phyloP scores from a whole-genome alignment of 2,797 vertebrate genomes.

The Nannoperca australis region DNA sequence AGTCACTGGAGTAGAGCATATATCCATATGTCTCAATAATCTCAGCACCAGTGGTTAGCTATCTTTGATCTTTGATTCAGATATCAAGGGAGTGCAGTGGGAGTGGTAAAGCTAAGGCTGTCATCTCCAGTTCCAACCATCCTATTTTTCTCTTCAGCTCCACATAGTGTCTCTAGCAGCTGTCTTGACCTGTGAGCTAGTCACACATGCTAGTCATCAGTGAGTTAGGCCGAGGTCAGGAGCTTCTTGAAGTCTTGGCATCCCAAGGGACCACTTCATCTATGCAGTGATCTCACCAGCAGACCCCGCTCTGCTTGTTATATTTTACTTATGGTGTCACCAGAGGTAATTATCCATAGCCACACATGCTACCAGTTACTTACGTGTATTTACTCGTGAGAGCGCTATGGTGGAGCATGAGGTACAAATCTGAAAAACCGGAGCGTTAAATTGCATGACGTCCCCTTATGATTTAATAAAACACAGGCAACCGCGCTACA shows the following conservation, averaged over 20 bases:
- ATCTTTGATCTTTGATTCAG: slow-evolving; percentile 63
- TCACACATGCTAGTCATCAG: slow-evolving; percentile 89
- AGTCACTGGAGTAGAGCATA: slow-evolving; percentile 36
- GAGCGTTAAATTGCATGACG: slow-evolving; percentile 74
- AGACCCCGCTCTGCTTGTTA: slow-evolving; percentile 83
- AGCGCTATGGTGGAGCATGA: slow-evolving; percentile 53
- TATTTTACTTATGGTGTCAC: slow-evolving; percentile 87
- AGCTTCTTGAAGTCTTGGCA: slow-evolving; percentile 87
- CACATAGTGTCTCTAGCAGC: slow-evolving; percentile 80
- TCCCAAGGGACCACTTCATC: slow-evolving; percentile 85
- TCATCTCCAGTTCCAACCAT: slow-evolving; percentile 63
- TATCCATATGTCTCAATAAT: slow-evolving; percentile 71
- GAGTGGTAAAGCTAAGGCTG: slow-evolving; percentile 61
- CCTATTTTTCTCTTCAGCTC: slow-evolving; percentile 61
- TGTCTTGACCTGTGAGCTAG: slow-evolving; percentile 80
- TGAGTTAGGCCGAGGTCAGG: slow-evolving; percentile 84
- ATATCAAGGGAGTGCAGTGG: slow-evolving; percentile 56
- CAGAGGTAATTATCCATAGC: slow-evolving; percentile 83
- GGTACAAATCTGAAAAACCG: slow-evolving; percentile 75
- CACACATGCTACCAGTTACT: slow-evolving; percentile 86
- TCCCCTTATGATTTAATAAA: slow-evolving; percentile 77
- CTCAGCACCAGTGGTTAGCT: slow-evolving; percentile 49
- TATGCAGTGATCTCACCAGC: slow-evolving; percentile 84
- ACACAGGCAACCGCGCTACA: slow-evolving; percentile 59
- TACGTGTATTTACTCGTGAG: slow-evolving; percentile 63